These are phyloP conservation scores for Myrmecophaga tridactyla DNA, from an alignment of 2,113 vertebrate genomes.

Conservation along the genomic window DNA sequence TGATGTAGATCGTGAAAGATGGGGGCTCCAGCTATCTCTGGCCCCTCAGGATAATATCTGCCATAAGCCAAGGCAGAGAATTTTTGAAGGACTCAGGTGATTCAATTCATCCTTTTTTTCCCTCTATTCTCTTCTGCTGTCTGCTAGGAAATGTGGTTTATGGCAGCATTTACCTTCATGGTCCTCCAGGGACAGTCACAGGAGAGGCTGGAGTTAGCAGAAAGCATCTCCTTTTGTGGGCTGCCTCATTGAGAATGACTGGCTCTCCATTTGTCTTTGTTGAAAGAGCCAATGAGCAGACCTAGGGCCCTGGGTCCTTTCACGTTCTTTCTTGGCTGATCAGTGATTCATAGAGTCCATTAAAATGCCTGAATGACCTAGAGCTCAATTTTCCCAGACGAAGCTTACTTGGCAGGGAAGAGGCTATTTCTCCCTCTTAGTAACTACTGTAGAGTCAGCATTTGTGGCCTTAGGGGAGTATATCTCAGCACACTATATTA, in stretches of 20 bases:
- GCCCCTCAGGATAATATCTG: background rate
- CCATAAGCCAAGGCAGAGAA: background rate
- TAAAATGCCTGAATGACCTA: conserved; percentile 73
- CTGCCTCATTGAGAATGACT: conserved; percentile 54
- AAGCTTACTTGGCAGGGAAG: conserved; percentile 51
- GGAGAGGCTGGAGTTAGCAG: background rate
- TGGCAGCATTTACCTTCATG: conserved; percentile 41
- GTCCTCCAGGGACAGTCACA: conserved; percentile 39
- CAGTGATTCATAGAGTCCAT: conserved; percentile 71
- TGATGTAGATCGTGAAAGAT: background rate
- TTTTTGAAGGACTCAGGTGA: background rate
- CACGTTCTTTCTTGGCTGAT: conserved; percentile 52
- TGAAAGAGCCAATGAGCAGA: conserved; percentile 60
- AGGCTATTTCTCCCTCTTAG: conserved; percentile 63
- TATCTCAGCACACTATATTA: conserved; percentile 33
- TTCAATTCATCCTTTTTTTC: conserved; percentile 48
- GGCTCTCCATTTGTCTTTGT: conserved; percentile 63
- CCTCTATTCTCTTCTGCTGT: conserved; percentile 8
- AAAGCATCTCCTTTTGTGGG: conserved; percentile 34
- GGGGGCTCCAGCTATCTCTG: background rate
- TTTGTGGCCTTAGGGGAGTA: background rate
- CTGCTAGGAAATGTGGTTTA: conserved; percentile 65
- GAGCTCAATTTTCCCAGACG: conserved; percentile 60
- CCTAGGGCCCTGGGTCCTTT: conserved; percentile 26
- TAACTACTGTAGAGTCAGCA: conserved; percentile 56